These are phyloP conservation scores for Sialia sialis DNA, from an alignment of 2,113 vertebrate genomes.

Conservation along the genomic window DNA sequence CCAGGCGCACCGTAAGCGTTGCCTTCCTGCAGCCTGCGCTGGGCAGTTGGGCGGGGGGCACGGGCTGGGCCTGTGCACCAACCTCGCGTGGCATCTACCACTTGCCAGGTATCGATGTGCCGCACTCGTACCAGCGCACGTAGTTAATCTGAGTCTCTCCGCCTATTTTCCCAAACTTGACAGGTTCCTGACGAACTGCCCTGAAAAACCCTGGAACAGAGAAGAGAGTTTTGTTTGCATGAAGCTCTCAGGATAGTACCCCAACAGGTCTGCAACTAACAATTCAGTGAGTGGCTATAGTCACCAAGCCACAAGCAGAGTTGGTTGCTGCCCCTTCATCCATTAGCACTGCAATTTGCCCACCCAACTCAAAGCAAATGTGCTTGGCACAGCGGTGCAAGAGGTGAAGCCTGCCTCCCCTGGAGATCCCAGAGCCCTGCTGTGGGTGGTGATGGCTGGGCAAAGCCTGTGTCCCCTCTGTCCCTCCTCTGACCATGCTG, in stretches of 20 bases:
- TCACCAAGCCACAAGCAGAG: not conserved
- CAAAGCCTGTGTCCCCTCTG: rapidly evolving
- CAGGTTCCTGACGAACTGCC: slow-evolving; percentile 92
- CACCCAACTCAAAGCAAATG: not conserved
- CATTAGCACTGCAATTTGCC: not conserved
- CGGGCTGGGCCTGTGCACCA: not conserved
- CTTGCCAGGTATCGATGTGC: slow-evolving; percentile 93
- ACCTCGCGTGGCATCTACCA: slow-evolving; percentile 77
- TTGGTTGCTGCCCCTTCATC: not conserved
- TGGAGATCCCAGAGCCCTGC: not conserved
- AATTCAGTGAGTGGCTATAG: rapidly evolving
- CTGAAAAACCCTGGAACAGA: slow-evolving; percentile 85
- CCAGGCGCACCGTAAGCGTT: not conserved
- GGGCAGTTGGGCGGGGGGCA: not conserved
- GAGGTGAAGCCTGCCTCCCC: not conserved
- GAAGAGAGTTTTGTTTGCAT: not conserved
- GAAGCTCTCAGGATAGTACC: not conserved
- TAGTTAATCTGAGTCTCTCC: slow-evolving; percentile 89
- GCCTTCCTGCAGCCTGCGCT: not conserved
- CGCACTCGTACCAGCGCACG: slow-evolving; percentile 96
- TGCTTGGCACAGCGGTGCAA: not conserved
- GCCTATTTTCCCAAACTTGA: slow-evolving; percentile 91
- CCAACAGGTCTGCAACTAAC: too few species aligned
- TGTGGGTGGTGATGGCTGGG: rapidly evolving
- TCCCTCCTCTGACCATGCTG: rapidly evolving